phyloP scores from a whole-genome alignment of 2,888 invertebrate genomes.

The Dryobota labecula region DNA sequence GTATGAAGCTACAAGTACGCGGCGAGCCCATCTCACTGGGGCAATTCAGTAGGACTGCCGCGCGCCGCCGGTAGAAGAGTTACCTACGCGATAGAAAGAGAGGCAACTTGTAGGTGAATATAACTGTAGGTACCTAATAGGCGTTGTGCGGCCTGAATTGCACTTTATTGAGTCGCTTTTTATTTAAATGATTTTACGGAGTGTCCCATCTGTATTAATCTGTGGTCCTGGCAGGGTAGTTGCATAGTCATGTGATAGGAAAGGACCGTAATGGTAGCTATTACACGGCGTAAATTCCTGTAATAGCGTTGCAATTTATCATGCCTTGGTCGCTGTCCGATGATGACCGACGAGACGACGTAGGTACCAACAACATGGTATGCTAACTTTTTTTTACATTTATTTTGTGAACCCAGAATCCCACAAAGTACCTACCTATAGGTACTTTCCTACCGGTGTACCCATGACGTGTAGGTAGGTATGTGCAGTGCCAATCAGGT shows the following conservation, averaged over 20 bases:
- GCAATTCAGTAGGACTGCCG: no score
- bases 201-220: conserved; percentile 66
- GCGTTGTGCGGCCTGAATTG: no score
- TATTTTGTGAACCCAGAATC: not conserved
- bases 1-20: no score
- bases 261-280: conserved; percentile 72
- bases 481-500: not conserved
- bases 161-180: no score
- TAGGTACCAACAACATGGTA: conserved; percentile 9
- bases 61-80: no score
- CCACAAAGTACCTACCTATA: no score
- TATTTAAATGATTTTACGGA: no score
- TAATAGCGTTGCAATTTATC: conserved; percentile 78
- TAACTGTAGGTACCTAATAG: no score
- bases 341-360: conserved; percentile 28
- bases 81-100: no score
- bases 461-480: no score
- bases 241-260: conserved; percentile 63
- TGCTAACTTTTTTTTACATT: not conserved
- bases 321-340: conserved; percentile 49
- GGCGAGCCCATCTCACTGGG: no score
- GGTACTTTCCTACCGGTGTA: not conserved
- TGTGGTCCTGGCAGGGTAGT: conserved; percentile 50
- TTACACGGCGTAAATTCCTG: conserved; percentile 78
- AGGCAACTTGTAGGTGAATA: no score